These are phyloP conservation scores for Heliconius sara DNA, from an alignment of 2,888 invertebrate species.

Conservation along the genomic window DNA sequence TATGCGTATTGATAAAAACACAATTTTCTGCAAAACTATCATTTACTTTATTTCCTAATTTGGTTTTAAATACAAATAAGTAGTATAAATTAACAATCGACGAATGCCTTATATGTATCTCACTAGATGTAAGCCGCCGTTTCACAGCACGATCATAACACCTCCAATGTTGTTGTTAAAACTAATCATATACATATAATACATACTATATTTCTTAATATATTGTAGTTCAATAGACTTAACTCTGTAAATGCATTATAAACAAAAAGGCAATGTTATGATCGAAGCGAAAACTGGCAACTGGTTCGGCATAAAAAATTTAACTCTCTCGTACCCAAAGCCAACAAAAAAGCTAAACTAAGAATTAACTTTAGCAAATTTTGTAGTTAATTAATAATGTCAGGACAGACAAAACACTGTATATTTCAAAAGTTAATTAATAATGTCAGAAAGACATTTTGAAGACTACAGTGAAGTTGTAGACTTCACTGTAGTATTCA, in stretches of 20 bases:
- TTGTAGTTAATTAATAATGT: too few relatives aligned
- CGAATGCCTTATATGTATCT: conserved; percentile 2
- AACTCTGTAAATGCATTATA: background rate
- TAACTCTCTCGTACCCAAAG: background rate
- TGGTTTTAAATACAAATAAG: conserved; percentile 66
- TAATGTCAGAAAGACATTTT: background rate
- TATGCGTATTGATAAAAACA: conserved; percentile 33
- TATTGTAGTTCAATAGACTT: background rate
- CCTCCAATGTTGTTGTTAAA: background rate
- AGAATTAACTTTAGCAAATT: background rate
- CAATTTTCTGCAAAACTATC: conserved; percentile 45
- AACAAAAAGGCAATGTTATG: background rate
- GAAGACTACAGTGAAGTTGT: too few relatives aligned
- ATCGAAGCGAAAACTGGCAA: background rate
- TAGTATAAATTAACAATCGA: conserved; percentile 39
- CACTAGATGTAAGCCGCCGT: background rate
- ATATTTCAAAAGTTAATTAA: background rate
- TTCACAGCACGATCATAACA: conserved; percentile 1
- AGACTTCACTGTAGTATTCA: background rate
- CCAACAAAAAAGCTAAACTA: background rate
- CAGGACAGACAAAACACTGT: background rate
- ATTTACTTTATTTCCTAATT: conserved; percentile 63
- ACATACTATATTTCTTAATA: background rate
- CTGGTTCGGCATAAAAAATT: background rate
- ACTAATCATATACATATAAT: conserved; percentile 5